Evolutionary conservation across 2,797 vertebrate species (phyloP), one percentile per base, ranked within the genome.

Genomic region (Acanthurus leucopareius): DNA sequence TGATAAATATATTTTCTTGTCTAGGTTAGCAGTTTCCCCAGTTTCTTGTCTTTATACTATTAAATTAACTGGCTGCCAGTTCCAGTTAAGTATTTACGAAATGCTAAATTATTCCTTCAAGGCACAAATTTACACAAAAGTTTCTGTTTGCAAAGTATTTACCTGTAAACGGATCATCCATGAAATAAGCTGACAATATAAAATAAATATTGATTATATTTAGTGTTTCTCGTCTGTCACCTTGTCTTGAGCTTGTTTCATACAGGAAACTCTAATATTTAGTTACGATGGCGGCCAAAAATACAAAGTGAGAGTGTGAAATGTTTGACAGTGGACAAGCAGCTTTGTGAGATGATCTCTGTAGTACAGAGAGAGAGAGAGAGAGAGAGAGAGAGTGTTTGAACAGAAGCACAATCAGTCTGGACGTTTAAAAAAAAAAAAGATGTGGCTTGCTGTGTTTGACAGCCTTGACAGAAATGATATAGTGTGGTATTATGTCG

Each of bases 381-480:
- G 28, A 32, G 28, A 32, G 28, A 25, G 25, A 25, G 25, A 25
- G 25, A 25, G 25, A 25, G 28, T 32, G 17, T 82, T 73, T 75
- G 10, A 38, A 51, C 49, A 69, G 52, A 54, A 28, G 59, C 47
- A 59, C 47, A 17, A 10, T 54, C 22, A 22, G 62, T 53, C 47
- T 52, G 67, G 63, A 71, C 17, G 42, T 16, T 7, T 5, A 6
- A 20, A 67, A 38, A 69, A 67, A 38, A 69, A 42, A 66, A 49
- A 54, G 32, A 45, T 40, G 2, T 53, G 54, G 15, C 42, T 42
- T 45, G 35, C 48, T 69, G 11, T 65, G 61, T 32, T 59, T 74
- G 49, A 73, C 65, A 10, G 16, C 10, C 47, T 19, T 85, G 67
- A 79, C 80, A 73, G 54, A 48, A 0, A 19, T 65, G 53, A 85